Conservation (phyloP, 2,888 invertebrate genomes). For the Oligia fasciuncula region DNA sequence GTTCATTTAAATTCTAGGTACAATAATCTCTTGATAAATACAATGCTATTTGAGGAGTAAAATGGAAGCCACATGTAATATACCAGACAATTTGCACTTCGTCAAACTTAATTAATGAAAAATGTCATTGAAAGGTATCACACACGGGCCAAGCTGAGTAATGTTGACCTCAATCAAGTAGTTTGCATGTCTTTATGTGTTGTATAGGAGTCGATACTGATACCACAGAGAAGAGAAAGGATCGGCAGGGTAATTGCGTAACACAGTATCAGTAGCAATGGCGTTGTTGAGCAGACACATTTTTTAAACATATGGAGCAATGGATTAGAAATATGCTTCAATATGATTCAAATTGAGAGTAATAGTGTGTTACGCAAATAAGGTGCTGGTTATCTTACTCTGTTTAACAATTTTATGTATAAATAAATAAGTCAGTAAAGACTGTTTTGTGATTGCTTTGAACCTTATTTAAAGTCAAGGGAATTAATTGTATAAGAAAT, state of each 20-base stretch:
- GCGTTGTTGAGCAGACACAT: no score
- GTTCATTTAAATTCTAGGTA: slow-evolving; percentile 4
- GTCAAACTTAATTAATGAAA: slow-evolving; percentile 23
- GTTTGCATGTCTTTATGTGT: not conserved
- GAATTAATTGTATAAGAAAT: not conserved
- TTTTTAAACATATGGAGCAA: no score
- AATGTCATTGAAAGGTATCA: not conserved
- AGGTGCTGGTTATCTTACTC: not conserved
- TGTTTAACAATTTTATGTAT: not conserved
- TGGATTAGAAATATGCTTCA: no score
- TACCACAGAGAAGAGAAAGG: not conserved
- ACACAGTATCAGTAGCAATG: no score
- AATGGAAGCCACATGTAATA: not conserved
- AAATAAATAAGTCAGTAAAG: no score
- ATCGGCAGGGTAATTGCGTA: no score
- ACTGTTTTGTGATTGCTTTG: no score
- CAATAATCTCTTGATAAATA: not conserved
- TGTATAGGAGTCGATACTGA: not conserved
- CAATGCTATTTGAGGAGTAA: not conserved
- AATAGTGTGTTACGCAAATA: no score
- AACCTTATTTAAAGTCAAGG: not conserved
- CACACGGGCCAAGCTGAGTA: slow-evolving; percentile 4
- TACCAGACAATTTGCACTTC: slow-evolving; percentile 4
- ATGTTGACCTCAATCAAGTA: slow-evolving; percentile 30
- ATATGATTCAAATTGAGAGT: no score